A percentile compares a stretch with the other conserved stretches of the same genome.
Conservation (phyloP, 2,113 vertebrate species). For the Sinocyclocheilus maitianheensis region DNA sequence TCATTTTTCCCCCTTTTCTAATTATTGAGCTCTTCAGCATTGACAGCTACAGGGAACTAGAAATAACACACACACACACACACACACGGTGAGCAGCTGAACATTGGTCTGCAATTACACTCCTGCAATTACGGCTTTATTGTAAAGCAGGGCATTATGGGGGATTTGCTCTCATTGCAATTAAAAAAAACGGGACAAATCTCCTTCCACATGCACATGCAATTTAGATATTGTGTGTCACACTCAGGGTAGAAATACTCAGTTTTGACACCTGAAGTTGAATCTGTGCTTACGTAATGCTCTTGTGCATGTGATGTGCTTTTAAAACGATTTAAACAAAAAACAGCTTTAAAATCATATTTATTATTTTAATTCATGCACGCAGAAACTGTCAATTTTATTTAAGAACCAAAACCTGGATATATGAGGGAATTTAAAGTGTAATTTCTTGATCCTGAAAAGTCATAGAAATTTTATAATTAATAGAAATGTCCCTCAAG, state of each 20-base stretch:
- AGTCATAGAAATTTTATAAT: background rate
- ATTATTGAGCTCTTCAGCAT: conserved; percentile 78
- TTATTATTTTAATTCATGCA: background rate
- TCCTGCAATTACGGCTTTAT: conserved; percentile 81
- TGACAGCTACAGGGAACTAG: conserved; percentile 72
- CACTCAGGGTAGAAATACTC: background rate
- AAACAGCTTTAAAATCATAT: background rate
- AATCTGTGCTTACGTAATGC: background rate
- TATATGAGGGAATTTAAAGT: background rate
- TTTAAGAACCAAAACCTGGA: background rate
- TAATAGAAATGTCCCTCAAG: too few species aligned
- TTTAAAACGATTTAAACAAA: background rate
- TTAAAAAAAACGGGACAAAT: conserved; percentile 76
- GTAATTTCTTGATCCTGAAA: background rate
- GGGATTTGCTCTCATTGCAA: conserved; percentile 76
- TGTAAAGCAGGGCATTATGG: conserved; percentile 77
- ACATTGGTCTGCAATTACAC: conserved; percentile 81
- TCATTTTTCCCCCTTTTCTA: conserved; percentile 77
- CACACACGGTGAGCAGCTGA: conserved; percentile 48
- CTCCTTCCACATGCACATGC: conserved; percentile 50
- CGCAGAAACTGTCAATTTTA: background rate
- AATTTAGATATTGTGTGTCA: conserved; percentile 3
- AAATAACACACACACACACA: background rate
- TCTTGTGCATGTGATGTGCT: background rate
- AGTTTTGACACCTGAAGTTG: conserved; percentile 10